Base-by-base conservation (phyloP, 2,797 vertebrate species). In the Chloroceryle inda region DNA sequence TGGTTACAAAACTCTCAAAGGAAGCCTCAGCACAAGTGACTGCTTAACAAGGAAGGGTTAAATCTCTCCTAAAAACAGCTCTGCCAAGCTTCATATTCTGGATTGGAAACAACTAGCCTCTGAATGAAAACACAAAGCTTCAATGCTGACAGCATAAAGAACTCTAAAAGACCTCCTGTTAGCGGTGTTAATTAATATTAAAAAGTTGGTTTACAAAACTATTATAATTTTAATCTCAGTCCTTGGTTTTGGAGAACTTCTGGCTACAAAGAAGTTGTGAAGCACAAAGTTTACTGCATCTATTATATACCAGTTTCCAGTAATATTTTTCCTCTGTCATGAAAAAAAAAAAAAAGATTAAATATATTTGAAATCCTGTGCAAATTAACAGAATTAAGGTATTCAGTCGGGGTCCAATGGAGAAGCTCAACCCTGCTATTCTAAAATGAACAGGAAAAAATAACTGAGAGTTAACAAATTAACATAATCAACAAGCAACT, bases 61-160 rank as follows among this genome's bases (percentile, higher is more conserved):
- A 95, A 88, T 44, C 77, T 88, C 88, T 96, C 55, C 89, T 83
- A 88, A 94, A 84, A 94, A 33, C 49, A 78, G 78, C 84, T 87
- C 78, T 95, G 97, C 92, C 96, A 97, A 97, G 96, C 81, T 88
- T 96, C 96, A 96, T 93, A 96, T 92, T 86, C 85, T 93, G 95
- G 72, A 94, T n/a, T 97, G 91, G 80, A 96, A 95, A 75, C 88
- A 97, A 83, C 78, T 53, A 92, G 61, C 49, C 75, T 94, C 5
- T 13, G 83, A 97, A 95, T 84, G 77, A 95, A 96, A 96, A 96
- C 62, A 86, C 87, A 94, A 89, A 97, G 85, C 85, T 95, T 97
- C 86, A 81, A 66, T 64, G 40, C 88, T 85, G 78, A 83, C 83
- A 92, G 96, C 55, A 93, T 71, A 88, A 93, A 38, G 50, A 95